Base-by-base conservation (phyloP, 1,140 invertebrate species). In the Aphelenchoides besseyi region DNA sequence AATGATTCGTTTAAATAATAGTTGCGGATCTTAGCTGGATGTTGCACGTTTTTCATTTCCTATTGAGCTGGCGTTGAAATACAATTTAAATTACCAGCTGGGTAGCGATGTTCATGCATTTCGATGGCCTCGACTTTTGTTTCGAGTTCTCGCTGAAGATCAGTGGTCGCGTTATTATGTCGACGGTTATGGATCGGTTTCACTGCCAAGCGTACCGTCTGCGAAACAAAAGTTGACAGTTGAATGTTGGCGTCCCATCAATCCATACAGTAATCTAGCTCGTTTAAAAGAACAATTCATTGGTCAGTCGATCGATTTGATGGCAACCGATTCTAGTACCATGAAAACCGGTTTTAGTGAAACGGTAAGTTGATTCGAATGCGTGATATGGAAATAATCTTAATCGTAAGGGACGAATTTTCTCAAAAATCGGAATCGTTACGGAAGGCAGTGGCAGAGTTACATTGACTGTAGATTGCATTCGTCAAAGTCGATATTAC, bases 401-500 rank as follows among this genome's bases (percentile, higher is more conserved):
- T 23, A 3, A 57, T 8, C 5, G 5, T 64, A 8, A 64, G 28
- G 75, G 76, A 18, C 71, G 12, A 57, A 79, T 28, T n/a, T 52
- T 35, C 23, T 79, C 71, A 28, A 79, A 75, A 62, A 35, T 76
- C 37, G 74, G 74, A 2, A 2, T 76, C 2, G 41, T 35, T n/a
- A 69, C 74, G 9, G 76, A 77, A 48, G 18, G 9, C n/a, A 76
- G 74, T 48, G 74, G 74, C 2, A 30, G 59, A 3, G 8, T 76
- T 9, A 62, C 48, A 16, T 5, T 76, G 5, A 29, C 18, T 23
- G 33, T 68, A 5, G 36, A 53, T 16, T 79, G 77, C 29, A 18
- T 76, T 9, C 70, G 66, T 48, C 74, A 76, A 30, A 76, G 75
- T 63, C 30, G 76, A 62, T 71, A 78, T 41, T 76, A 74, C 55